Conservation (phyloP, 2,113 vertebrate species). For the Tychaedon coryphoeus region DNA sequence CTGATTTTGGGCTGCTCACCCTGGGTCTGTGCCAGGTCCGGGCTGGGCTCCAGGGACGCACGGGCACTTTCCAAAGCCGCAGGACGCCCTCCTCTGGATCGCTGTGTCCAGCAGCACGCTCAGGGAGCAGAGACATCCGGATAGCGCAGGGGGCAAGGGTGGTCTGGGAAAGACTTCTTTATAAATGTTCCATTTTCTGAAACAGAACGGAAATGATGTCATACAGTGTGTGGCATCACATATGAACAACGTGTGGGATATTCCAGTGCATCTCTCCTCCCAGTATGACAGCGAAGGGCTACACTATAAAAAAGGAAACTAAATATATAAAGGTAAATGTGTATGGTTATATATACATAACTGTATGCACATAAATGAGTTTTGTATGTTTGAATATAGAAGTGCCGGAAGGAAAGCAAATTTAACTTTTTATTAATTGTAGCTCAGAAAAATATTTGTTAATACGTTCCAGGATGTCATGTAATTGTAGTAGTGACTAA, state of each 20-base stretch:
- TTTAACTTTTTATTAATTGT: neutral
- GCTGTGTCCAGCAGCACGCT: neutral
- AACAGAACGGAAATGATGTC: neutral
- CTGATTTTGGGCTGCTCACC: accelerated
- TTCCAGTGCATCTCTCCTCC: neutral
- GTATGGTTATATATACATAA: neutral
- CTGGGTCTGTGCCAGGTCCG: neutral
- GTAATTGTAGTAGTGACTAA: neutral
- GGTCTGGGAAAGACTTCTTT: neutral
- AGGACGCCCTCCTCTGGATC: conserved; percentile 52
- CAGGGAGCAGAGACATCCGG: accelerated
- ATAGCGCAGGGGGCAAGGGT: neutral
- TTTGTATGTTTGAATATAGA: neutral
- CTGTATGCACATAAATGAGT: neutral
- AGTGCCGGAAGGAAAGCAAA: neutral
- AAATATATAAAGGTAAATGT: neutral
- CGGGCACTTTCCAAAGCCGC: neutral
- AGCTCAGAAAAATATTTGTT: neutral
- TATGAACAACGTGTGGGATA: neutral
- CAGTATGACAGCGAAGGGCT: neutral
- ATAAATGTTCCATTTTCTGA: neutral
- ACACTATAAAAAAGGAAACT: neutral
- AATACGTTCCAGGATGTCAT: neutral
- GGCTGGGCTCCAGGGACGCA: neutral
- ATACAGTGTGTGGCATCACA: neutral